phyloP scores from a whole-genome alignment of 2,888 invertebrate species.

The Drosophila eohydei region DNA sequence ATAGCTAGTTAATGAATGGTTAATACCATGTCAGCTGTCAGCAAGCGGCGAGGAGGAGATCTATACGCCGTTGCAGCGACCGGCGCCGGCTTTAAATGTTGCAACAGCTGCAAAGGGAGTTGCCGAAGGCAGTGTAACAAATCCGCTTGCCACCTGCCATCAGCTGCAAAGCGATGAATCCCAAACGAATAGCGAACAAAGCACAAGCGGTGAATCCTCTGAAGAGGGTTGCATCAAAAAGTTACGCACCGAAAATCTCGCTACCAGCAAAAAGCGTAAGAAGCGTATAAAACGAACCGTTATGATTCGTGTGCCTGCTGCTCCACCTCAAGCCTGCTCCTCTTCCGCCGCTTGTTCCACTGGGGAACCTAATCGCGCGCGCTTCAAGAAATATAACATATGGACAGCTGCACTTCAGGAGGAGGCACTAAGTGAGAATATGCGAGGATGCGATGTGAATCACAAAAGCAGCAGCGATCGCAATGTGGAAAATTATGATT shows the following conservation, averaged over 20 bases:
- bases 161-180: conserved; percentile 72
- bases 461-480: conserved; percentile 87
- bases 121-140: conserved; percentile 40
- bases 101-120: conserved; percentile 38
- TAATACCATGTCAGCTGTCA: conserved; percentile 68
- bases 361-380: conserved; percentile 82
- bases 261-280: conserved; percentile 59
- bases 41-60: conserved; percentile 82
- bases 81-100: conserved; percentile 40
- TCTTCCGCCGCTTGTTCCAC: conserved; percentile 1
- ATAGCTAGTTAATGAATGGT: background rate
- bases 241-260: conserved; percentile 56
- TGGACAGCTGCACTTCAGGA: conserved; percentile 92
- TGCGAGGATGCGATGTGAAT: conserved; percentile 91
- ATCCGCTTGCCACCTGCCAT: conserved; percentile 67
- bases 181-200: conserved; percentile 70
- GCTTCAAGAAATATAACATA: conserved; percentile 90
- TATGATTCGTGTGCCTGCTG: conserved; percentile 73
- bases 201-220: conserved; percentile 81
- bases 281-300: conserved; percentile 81
- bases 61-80: conserved; percentile 83
- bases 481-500: conserved; percentile 92
- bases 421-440: conserved; percentile 91
- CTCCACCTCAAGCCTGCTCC: background rate
- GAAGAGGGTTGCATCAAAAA: conserved; percentile 82